Evolutionary conservation across 2,888 invertebrate species (phyloP), one percentile per base, ranked within the genome.

Genomic region (Caenorhabditis becei): DNA sequence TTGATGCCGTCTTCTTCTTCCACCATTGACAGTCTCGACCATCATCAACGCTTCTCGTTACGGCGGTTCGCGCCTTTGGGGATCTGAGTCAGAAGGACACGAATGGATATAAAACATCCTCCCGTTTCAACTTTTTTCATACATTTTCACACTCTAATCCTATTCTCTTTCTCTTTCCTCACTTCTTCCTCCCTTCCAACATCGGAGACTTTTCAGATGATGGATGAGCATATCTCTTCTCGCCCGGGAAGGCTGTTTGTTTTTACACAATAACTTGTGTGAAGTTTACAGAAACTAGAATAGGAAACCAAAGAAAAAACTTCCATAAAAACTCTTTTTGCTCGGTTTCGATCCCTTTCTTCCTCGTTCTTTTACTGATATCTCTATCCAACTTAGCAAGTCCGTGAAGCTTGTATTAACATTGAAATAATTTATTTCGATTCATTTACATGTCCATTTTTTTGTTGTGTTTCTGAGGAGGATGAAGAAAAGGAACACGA

Each of bases 191-290:
- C 44, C 58, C 35, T 54, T 58, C 63, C 56, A 56, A 72, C 47
- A 54, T 54, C 58, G 54, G 63, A 72, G 63, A 63, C 56, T 56
- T 63, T 56, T 56, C 47, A 63, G 56, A 72, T 63, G 72, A 72
- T 72, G 63, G 63, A 72, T 72, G 72, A 63, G 72, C 72, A 72
- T 63, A 72, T 58, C 72, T 20, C 56, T 49, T 54, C 56, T 63
- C 47, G 23, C 18, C 49, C 20, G 14, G 59, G 28, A 35, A 56
- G 51, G 63, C 62, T 66, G 66, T 75, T 66, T 65, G 74, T 66
- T 65, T 56, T 65, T 28, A 23, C 41, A 32, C 23, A 70, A 61
- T 37, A 53, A 61, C 70, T 59, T 70, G 44, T 63, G 41, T 63
- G 41, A 44, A 72, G 63, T 63, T 72, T 56, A 63, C 63, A 63